A percentile compares a stretch with the other conserved stretches of the same genome.
Evolutionary conservation across 1,140 invertebrate genomes (phyloP).

Genomic region (Aphidius ervi): DNA sequence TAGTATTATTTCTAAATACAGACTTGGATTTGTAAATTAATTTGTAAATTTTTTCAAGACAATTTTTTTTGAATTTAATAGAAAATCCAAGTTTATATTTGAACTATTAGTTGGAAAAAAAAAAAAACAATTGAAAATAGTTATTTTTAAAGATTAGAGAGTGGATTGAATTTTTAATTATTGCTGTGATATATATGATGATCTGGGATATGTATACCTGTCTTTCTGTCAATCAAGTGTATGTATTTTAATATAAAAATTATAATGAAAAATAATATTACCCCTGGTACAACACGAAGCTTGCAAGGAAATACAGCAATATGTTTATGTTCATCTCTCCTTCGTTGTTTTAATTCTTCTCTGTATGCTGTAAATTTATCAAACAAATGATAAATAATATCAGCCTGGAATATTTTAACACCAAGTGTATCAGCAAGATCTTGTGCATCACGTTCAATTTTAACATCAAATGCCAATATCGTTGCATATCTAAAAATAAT

Average conservation of each 20-base stretch:
- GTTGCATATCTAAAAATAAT: constrained; percentile 75
- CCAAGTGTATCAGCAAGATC: constrained; percentile 91
- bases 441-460: constrained; percentile 95
- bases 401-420: constrained; percentile 97
- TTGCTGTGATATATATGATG: too few relatives aligned
- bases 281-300: constrained; percentile 79
- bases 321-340: constrained; percentile 91
- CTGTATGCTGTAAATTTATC: constrained; percentile 94
- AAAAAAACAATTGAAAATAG: too few relatives aligned
- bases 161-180: too few relatives aligned
- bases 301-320: constrained; percentile 99
- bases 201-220: not conserved
- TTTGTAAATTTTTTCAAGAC: too few relatives aligned
- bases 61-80: too few relatives aligned
- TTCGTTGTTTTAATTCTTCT: constrained; percentile 89
- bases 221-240: not conserved
- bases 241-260: not conserved
- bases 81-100: too few relatives aligned
- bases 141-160: too few relatives aligned
- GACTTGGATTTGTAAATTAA: too few relatives aligned
- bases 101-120: too few relatives aligned
- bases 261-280: constrained; percentile 41
- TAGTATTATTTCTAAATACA: not conserved
- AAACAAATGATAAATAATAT: constrained; percentile 99
- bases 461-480: constrained; percentile 99